phyloP scores from a whole-genome alignment of 2,113 vertebrate species.

The Rhinopomastus cyanomelas region DNA sequence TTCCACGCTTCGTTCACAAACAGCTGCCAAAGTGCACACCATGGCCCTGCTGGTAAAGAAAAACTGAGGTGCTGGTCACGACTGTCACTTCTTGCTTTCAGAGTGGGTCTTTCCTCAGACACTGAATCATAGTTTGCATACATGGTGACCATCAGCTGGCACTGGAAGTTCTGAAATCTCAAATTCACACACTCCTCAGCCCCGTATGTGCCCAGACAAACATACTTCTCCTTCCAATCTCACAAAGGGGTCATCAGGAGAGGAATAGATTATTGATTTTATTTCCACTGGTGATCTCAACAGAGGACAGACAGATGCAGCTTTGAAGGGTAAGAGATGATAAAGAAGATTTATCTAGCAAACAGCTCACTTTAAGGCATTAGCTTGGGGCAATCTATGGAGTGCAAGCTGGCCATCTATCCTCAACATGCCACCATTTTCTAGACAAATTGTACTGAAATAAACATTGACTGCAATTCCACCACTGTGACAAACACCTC shows the following conservation, averaged over 20 bases:
- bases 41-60: background rate
- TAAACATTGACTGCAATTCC: background rate
- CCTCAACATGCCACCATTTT: background rate
- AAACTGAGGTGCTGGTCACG: background rate
- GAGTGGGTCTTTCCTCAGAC: background rate
- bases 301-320: background rate
- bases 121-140: background rate
- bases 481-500: background rate
- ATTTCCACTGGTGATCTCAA: background rate
- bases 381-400: background rate
- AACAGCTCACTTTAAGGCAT: background rate
- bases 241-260: background rate
- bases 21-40: background rate
- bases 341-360: conserved; percentile 27
- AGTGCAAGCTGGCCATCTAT: background rate
- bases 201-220: fast-evolving
- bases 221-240: background rate
- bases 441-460: background rate
- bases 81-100: background rate
- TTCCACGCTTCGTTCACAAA: background rate
- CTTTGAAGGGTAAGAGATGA: background rate
- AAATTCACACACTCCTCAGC: background rate
- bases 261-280: background rate
- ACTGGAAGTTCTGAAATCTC: background rate
- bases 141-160: background rate